These are phyloP conservation scores for Seladonia tumulorum DNA, from an alignment of 2,888 invertebrate species.

Conservation along the genomic window DNA sequence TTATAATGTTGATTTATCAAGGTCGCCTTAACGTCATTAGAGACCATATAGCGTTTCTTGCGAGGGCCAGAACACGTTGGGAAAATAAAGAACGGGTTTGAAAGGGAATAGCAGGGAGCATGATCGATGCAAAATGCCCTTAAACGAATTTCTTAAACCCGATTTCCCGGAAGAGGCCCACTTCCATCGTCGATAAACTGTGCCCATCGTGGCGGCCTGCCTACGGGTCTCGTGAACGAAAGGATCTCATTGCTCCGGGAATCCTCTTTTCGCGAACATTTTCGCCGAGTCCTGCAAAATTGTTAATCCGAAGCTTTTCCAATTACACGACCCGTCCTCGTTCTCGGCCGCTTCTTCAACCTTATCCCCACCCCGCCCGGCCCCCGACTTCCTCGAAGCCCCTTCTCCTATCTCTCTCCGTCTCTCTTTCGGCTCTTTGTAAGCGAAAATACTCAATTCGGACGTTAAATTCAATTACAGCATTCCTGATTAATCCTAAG, in stretches of 20 bases:
- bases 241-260: conserved; percentile 63
- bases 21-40: too few species aligned
- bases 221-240: conserved; percentile 38
- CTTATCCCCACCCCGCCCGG: conserved; percentile 23
- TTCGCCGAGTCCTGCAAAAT: conserved; percentile 83
- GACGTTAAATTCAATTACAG: conserved; percentile 83
- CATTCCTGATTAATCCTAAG: conserved; percentile 82
- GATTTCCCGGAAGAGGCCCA: conserved; percentile 70
- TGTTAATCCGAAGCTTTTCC: conserved; percentile 83
- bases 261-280: conserved; percentile 77
- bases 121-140: conserved; percentile 54
- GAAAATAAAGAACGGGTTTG: background rate
- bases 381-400: conserved; percentile 72
- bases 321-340: conserved; percentile 77
- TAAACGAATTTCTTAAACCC: conserved; percentile 75
- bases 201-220: conserved; percentile 38
- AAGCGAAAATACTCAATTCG: conserved; percentile 83
- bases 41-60: background rate
- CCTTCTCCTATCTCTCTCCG: conserved; percentile 28
- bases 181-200: conserved; percentile 72
- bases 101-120: conserved; percentile 17
- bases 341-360: conserved; percentile 58
- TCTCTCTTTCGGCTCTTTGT: conserved; percentile 79
- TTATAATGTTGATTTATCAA: too few species aligned
- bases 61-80: background rate